Conservation (phyloP, 2,113 vertebrate genomes). For the Thymallus thymallus region DNA sequence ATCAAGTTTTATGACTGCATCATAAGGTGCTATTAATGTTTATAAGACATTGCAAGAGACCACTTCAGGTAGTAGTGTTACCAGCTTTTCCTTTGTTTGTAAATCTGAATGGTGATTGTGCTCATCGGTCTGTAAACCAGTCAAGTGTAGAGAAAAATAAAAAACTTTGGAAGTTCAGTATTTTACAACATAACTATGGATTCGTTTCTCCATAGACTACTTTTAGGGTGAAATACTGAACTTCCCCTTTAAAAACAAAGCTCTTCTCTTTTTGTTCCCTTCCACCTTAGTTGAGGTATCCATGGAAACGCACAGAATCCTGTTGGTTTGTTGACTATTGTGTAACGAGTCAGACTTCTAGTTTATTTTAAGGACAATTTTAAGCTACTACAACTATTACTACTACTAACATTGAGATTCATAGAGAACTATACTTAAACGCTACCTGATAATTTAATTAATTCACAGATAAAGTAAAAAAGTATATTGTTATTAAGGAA, state of each 20-base stretch:
- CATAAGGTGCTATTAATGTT: too few relatives aligned
- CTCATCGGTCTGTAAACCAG: conserved; percentile 35
- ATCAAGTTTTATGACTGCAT: too few relatives aligned
- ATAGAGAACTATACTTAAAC: conserved; percentile 31
- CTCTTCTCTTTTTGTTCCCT: conserved; percentile 31
- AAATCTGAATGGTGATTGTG: conserved; percentile 15
- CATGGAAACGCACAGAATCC: conserved; percentile 23
- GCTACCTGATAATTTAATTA: conserved; percentile 43
- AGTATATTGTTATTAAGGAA: conserved; percentile 42
- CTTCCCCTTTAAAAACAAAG: background rate
- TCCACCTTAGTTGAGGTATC: conserved; percentile 31
- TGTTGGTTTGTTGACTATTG: conserved; percentile 34
- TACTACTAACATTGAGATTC: conserved; percentile 46
- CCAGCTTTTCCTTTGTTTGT: conserved; percentile 15
- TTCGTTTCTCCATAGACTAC: too few relatives aligned
- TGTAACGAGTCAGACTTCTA: conserved; percentile 17
- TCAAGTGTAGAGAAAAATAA: conserved; percentile 18
- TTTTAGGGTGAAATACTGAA: too few relatives aligned
- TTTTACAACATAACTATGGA: too few relatives aligned
- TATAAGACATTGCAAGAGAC: too few relatives aligned
- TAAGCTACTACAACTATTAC: conserved; percentile 12
- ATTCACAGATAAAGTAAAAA: conserved; percentile 30
- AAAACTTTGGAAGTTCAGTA: background rate
- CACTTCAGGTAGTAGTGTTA: too few relatives aligned
- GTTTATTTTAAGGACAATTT: conserved; percentile 35